These are phyloP conservation scores for Harpagifer antarcticus DNA, from an alignment of 2,797 vertebrate species.

Conservation along the genomic window DNA sequence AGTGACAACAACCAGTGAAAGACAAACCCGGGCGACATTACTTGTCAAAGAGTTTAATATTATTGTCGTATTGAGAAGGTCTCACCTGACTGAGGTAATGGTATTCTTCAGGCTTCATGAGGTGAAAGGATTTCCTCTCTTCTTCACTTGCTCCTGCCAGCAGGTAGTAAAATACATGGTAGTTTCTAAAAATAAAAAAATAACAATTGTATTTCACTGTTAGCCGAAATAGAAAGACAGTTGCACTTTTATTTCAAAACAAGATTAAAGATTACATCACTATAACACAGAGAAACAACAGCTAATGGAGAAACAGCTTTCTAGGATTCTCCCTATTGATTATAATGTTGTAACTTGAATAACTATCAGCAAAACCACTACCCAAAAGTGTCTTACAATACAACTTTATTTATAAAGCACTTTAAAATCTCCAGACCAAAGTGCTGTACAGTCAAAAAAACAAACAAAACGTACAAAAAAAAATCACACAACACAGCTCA, in stretches of 20 bases:
- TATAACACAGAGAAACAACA: not conserved
- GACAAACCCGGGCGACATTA: not conserved
- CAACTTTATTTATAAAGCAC: no score
- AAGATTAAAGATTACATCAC: not conserved
- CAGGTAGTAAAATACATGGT: constrained; percentile 99
- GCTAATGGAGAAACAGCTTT: not conserved
- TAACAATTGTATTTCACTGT: not conserved
- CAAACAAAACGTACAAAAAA: no score
- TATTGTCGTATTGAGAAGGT: constrained; percentile 2
- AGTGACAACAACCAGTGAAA: not conserved
- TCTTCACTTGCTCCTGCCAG: constrained; percentile 97
- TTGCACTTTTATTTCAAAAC: not conserved
- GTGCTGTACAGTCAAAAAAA: no score
- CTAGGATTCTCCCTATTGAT: not conserved
- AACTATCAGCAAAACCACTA: no score
- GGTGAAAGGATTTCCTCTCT: constrained; percentile 93
- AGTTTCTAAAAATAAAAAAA: constrained; percentile 87
- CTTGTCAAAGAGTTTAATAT: not conserved
- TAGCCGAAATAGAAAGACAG: not conserved
- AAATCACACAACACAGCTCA: no score
- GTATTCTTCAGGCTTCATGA: constrained; percentile 95
- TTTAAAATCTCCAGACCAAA: no score
- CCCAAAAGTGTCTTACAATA: not conserved
- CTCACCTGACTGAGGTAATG: constrained; percentile 99
- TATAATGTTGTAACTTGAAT: not conserved